Evolutionary conservation across 1,140 invertebrate genomes (phyloP).

Genomic region (Centruroides vittatus): DNA sequence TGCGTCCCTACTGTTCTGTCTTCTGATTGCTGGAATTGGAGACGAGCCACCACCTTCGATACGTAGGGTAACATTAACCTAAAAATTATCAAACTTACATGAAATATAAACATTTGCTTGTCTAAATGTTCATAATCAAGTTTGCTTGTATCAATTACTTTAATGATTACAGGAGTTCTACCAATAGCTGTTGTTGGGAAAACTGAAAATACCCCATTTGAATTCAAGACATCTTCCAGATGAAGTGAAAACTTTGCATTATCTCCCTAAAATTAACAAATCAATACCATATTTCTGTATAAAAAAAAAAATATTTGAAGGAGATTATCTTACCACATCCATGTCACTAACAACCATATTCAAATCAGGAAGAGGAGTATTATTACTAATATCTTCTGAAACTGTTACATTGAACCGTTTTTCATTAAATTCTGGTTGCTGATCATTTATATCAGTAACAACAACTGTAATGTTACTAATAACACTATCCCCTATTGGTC

Average conservation of each 20-base stretch:
- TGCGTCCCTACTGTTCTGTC: no score
- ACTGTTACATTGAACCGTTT: conserved; percentile 50
- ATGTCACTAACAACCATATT: conserved; percentile 58
- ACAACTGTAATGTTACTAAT: conserved; percentile 56
- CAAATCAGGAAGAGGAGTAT: conserved; percentile 39
- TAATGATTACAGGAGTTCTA: conserved; percentile 54
- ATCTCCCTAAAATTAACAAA: conserved; percentile 27
- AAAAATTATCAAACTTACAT: conserved; percentile 34
- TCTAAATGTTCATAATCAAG: conserved; percentile 54
- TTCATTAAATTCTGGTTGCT: conserved; percentile 57
- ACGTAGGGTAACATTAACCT: no score
- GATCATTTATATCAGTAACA: conserved; percentile 68
- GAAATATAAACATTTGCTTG: conserved; percentile 47
- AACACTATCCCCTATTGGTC: conserved; percentile 48
- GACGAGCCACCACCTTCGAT: no score
- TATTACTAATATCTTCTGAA: conserved; percentile 53
- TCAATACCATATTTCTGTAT: no score
- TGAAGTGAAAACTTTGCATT: conserved; percentile 54
- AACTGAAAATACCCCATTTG: conserved; percentile 45
- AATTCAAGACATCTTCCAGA: conserved; percentile 39
- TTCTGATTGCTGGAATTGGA: no score
- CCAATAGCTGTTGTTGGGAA: conserved; percentile 50
- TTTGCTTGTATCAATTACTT: conserved; percentile 30
- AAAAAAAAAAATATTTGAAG: no score
- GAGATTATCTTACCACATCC: conserved; percentile 38